Percentiles rank a stretch among this genome's conserved stretches.
These are phyloP conservation scores for Ormia ochracea DNA, from an alignment of 2,888 invertebrate genomes.

Conservation along the genomic window DNA sequence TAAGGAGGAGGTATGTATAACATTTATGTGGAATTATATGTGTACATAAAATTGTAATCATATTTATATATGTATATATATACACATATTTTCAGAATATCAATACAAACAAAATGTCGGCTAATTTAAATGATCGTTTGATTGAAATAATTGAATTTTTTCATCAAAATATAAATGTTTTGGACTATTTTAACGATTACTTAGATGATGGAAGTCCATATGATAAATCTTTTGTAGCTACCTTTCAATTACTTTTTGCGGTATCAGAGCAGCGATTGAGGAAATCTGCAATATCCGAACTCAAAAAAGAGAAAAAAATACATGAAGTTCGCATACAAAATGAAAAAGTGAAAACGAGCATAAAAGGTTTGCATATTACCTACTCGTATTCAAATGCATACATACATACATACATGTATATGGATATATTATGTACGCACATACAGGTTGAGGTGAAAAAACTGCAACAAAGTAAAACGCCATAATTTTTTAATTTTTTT, in stretches of 20 bases:
- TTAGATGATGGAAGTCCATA: conserved; percentile 43
- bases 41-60: no score
- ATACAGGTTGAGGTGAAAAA: no score
- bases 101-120: not conserved
- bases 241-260: conserved; percentile 57
- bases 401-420: not conserved
- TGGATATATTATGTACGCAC: not conserved
- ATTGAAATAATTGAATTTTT: conserved; percentile 64
- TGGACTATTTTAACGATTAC: conserved; percentile 56
- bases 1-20: conserved; percentile 60
- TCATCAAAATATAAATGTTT: conserved; percentile 53
- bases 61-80: not conserved
- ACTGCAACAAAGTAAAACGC: no score
- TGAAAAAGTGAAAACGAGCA: conserved; percentile 62
- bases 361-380: conserved; percentile 56
- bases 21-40: no score
- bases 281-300: conserved; percentile 64
- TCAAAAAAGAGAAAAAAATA: conserved; percentile 64
- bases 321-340: conserved; percentile 66
- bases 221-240: conserved; percentile 60
- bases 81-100: conserved; percentile 12
- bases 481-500: no score
- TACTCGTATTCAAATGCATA: no score
- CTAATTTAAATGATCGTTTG: conserved; percentile 47
- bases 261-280: conserved; percentile 63